Evolutionary conservation across 2,888 invertebrate genomes (phyloP).

Genomic region (Helicoverpa assulta): DNA sequence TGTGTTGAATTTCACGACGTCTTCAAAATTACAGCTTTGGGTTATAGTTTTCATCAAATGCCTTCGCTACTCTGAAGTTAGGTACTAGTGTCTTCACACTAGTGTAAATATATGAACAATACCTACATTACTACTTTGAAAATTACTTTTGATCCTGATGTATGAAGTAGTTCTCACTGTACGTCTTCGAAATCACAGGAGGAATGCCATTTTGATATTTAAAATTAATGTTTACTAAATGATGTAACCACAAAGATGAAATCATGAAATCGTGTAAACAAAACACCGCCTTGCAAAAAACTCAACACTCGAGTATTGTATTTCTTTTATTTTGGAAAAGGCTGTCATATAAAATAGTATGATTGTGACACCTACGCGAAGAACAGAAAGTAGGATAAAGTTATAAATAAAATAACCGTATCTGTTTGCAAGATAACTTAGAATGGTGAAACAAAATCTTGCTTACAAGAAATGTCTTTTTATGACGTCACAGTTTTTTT

Average conservation of each 20-base stretch:
- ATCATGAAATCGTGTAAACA: not conserved
- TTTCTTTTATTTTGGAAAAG: constrained; percentile 35
- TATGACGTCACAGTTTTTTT: not conserved
- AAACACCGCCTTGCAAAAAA: constrained; percentile 11
- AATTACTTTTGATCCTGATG: too few species aligned
- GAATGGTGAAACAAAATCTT: not conserved
- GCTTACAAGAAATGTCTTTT: not conserved
- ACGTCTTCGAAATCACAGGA: too few species aligned
- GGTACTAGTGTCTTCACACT: too few species aligned
- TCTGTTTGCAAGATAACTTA: constrained; percentile 7
- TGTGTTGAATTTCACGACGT: not conserved
- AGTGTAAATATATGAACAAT: too few species aligned
- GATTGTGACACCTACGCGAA: constrained; percentile 38
- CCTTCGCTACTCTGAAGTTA: too few species aligned
- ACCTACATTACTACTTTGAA: too few species aligned
- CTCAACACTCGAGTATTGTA: constrained; percentile 15
- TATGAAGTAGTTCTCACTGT: too few species aligned
- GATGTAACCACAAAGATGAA: not conserved
- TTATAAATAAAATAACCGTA: constrained; percentile 13
- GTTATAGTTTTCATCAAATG: too few species aligned
- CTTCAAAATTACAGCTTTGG: too few species aligned
- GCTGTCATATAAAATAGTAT: constrained; percentile 54
- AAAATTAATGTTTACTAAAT: not conserved
- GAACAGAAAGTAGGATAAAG: constrained; percentile 19
- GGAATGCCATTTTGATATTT: not conserved